Conservation (phyloP, 2,113 vertebrate species). For the Pomatostomus ruficeps region DNA sequence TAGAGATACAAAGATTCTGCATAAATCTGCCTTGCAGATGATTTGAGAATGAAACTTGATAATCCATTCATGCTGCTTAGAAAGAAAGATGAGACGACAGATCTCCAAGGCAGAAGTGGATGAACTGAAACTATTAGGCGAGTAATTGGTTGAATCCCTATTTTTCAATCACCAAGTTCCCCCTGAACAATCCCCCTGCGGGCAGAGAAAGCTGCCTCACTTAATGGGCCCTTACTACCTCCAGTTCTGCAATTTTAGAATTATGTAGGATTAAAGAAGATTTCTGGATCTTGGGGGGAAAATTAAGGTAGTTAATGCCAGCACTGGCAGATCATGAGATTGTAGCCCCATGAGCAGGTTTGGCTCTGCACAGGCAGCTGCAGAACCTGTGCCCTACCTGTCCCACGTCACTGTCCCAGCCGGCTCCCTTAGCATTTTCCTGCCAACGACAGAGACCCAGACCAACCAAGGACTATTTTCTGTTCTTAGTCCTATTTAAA, state of each 20-base stretch:
- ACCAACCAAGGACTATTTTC: not conserved
- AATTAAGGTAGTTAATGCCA: not conserved
- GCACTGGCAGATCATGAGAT: not conserved
- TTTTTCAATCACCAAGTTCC: not conserved
- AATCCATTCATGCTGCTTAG: not conserved
- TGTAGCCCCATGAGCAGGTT: not conserved
- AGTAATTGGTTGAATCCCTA: not conserved
- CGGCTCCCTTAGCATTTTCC: not conserved
- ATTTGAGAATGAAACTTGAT: not conserved
- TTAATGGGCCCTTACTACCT: not conserved
- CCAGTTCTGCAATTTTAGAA: not conserved
- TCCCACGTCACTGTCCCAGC: rapidly evolving
- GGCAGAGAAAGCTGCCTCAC: not conserved
- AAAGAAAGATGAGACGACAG: not conserved
- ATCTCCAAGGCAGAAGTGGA: not conserved
- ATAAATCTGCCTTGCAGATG: not conserved
- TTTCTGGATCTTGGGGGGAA: not conserved
- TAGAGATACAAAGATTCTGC: not conserved
- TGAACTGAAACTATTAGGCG: not conserved
- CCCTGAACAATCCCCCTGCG: not conserved
- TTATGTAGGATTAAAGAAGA: not conserved
- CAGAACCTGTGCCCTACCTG: not conserved
- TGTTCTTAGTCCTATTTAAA: not conserved
- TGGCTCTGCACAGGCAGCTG: not conserved
- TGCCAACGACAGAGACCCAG: not conserved